A percentile compares a stretch with the other conserved stretches of the same genome.
Evolutionary conservation across 2,797 vertebrate genomes (phyloP).

Genomic region (Schizopygopsis malacanthus): DNA sequence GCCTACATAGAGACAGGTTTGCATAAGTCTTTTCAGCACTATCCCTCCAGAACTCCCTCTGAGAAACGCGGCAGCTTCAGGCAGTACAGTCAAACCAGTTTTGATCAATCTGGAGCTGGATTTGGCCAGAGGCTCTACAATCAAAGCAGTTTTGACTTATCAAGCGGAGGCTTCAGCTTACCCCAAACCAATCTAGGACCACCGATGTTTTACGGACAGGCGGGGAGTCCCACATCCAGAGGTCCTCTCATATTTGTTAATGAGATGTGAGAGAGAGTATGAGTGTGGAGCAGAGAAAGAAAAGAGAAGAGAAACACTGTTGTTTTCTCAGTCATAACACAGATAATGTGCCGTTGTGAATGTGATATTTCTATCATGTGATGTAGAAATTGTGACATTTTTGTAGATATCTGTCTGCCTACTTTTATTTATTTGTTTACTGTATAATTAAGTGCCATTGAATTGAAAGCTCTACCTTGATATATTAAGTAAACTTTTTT

Average conservation of each 20-base stretch:
- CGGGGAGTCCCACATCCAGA: constrained; percentile 77
- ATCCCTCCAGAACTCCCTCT: constrained; percentile 83
- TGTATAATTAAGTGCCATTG: constrained; percentile 1
- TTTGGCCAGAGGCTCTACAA: constrained; percentile 77
- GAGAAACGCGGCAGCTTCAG: constrained; percentile 89
- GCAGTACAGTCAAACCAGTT: constrained; percentile 86
- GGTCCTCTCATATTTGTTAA: constrained; percentile 89
- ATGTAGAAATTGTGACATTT: constrained; percentile 18
- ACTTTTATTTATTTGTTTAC: constrained; percentile 16
- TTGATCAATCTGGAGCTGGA: constrained; percentile 84
- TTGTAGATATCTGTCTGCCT: constrained; percentile 8
- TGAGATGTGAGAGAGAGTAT: constrained; percentile 74
- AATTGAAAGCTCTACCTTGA: not conserved
- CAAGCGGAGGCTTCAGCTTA: constrained; percentile 70
- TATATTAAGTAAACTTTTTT: not conserved
- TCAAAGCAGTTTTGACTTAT: constrained; percentile 74
- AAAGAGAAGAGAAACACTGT: not conserved
- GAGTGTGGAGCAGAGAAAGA: constrained; percentile 13
- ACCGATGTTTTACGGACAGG: constrained; percentile 66
- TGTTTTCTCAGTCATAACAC: constrained; percentile 4
- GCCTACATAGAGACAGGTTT: constrained; percentile 98
- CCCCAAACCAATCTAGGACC: constrained; percentile 75
- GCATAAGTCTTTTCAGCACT: constrained; percentile 91
- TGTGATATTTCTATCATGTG: constrained; percentile 23
- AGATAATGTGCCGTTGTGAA: constrained; percentile 2